Percentiles rank a stretch among this genome's conserved stretches.
Conservation (phyloP, 2,888 invertebrate genomes). For the Drosophila ezoana region DNA sequence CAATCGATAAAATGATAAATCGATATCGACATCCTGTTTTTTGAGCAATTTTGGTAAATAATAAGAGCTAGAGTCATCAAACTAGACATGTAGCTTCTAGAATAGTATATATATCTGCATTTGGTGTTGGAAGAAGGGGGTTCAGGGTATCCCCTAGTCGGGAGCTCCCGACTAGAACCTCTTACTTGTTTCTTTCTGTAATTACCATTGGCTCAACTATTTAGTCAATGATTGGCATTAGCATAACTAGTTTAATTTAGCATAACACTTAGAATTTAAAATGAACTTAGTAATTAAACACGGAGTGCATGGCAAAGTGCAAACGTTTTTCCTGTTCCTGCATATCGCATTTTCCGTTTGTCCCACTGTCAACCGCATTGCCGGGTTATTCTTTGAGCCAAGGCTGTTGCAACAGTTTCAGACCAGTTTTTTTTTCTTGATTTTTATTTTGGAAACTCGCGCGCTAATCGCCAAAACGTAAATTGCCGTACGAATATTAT, state of each 20-base stretch:
- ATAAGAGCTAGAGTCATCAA: too few species aligned
- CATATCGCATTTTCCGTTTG: background rate
- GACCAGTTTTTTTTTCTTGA: slow-evolving; percentile 44
- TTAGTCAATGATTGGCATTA: slow-evolving; percentile 56
- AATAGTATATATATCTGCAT: too few species aligned
- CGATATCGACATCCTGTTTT: too few species aligned
- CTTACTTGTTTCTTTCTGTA: slow-evolving; percentile 34
- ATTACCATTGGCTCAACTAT: slow-evolving; percentile 42
- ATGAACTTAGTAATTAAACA: slow-evolving; percentile 5
- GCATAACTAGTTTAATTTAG: slow-evolving; percentile 57
- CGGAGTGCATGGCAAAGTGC: slow-evolving; percentile 11
- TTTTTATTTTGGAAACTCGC: slow-evolving; percentile 20
- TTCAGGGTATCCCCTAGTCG: too few species aligned
- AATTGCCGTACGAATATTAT: slow-evolving; percentile 38
- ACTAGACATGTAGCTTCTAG: too few species aligned
- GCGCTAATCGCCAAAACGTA: slow-evolving; percentile 16
- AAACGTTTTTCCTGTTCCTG: slow-evolving; percentile 29
- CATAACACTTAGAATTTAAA: slow-evolving; percentile 11
- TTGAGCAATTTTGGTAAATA: too few species aligned
- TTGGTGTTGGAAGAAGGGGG: too few species aligned
- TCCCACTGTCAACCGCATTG: background rate
- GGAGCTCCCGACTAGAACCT: too few species aligned
- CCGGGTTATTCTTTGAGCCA: slow-evolving; percentile 6
- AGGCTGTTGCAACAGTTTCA: slow-evolving; percentile 33
- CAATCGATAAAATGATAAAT: too few species aligned